Evolutionary conservation across 2,113 vertebrate species (phyloP).

Genomic region (Miniopterus natalensis): DNA sequence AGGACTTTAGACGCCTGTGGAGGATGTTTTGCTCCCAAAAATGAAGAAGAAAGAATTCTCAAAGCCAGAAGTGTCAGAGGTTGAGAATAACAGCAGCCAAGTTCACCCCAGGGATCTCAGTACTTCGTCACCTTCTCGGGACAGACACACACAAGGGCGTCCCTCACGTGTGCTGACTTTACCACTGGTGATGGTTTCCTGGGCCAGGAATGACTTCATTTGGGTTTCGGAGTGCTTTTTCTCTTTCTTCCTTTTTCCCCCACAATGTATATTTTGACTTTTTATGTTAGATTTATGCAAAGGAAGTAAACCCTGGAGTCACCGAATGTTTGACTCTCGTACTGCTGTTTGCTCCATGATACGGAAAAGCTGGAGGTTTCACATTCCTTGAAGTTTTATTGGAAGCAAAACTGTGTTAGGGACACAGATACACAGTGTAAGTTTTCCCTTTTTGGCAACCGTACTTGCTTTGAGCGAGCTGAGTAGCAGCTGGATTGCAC

Average conservation of each 20-base stretch:
- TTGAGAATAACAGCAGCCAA: background rate
- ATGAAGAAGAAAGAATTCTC: constrained; percentile 61
- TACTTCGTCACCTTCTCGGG: constrained; percentile 24
- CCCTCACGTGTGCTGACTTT: background rate
- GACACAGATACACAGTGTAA: constrained; percentile 50
- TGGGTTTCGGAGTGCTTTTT: constrained; percentile 30
- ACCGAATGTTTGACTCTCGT: background rate
- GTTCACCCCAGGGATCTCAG: constrained; percentile 25
- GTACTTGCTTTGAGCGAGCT: constrained; percentile 54
- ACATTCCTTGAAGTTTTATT: constrained; percentile 51
- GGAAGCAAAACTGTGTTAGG: constrained; percentile 52
- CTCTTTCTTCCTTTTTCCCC: too few relatives aligned
- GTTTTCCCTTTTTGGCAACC: constrained; percentile 59
- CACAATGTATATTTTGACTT: background rate
- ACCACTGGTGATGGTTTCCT: background rate
- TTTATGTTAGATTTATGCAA: background rate
- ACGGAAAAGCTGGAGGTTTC: constrained; percentile 49
- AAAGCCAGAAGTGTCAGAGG: constrained; percentile 44
- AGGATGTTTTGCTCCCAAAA: constrained; percentile 44
- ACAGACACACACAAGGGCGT: background rate
- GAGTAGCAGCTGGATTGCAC: constrained; percentile 67
- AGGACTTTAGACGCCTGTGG: constrained; percentile 25
- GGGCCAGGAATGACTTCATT: background rate
- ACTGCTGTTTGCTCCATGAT: background rate
- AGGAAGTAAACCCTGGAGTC: constrained; percentile 43